Conservation (phyloP, 2,113 vertebrate species). For the Panthera leo region DNA sequence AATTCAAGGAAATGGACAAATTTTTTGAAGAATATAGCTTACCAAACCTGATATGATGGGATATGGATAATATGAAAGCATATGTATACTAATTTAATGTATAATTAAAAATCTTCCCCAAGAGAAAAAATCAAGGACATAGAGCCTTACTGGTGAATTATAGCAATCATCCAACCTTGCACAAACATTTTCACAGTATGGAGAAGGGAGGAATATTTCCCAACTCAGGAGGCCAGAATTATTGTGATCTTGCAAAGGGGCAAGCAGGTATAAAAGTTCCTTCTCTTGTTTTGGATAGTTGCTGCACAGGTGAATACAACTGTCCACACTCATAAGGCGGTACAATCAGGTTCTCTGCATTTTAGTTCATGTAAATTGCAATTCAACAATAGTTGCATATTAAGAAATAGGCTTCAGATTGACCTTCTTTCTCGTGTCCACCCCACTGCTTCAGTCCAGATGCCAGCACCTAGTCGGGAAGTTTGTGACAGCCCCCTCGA, state of each 20-base stretch:
- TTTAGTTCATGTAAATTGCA: not conserved
- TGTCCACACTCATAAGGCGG: not conserved
- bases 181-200: not conserved
- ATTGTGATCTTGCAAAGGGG: not conserved
- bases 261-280: not conserved
- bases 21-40: not conserved
- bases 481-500: accelerated
- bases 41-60: not conserved
- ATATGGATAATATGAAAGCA: not conserved
- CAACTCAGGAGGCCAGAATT: not conserved
- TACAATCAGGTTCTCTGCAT: not conserved
- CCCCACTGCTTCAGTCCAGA: not conserved
- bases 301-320: not conserved
- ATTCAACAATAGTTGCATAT: not conserved
- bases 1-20: not conserved
- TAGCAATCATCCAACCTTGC: not conserved
- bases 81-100: not conserved
- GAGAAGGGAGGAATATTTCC: not conserved
- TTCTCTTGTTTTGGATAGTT: not conserved
- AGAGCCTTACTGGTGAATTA: not conserved
- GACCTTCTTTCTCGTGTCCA: not conserved
- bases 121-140: not conserved
- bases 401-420: not conserved
- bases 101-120: not conserved
- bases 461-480: not conserved